Percentiles rank a stretch among this genome's conserved stretches.
Evolutionary conservation across 2,797 vertebrate genomes (phyloP).

Genomic region (Crax fasciolata): DNA sequence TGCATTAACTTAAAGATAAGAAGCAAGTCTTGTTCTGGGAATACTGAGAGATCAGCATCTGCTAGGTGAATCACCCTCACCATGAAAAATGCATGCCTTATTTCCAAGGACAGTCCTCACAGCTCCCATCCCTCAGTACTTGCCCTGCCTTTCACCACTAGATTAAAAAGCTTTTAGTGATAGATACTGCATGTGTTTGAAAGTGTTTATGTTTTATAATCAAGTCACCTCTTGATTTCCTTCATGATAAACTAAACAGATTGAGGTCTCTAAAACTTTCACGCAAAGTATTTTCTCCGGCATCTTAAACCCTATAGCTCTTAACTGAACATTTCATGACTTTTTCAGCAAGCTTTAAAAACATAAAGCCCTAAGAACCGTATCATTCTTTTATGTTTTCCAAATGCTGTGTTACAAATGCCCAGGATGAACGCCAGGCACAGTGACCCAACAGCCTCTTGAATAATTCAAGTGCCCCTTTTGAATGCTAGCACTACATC

Average conservation of each 20-base stretch:
- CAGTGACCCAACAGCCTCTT: background rate
- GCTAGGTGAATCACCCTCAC: background rate
- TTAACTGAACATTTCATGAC: background rate
- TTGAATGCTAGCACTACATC: background rate
- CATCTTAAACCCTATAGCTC: constrained; percentile 23
- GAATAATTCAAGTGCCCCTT: background rate
- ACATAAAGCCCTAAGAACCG: background rate
- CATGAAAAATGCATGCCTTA: constrained; percentile 6
- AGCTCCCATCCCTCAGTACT: background rate
- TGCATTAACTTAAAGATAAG: background rate
- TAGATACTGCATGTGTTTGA: background rate
- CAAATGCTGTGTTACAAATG: background rate
- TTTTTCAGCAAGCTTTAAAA: constrained; percentile 35
- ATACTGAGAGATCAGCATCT: background rate
- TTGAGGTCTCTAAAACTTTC: constrained; percentile 31
- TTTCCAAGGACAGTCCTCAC: constrained; percentile 42
- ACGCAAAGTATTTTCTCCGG: constrained; percentile 35
- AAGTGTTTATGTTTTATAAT: constrained; percentile 49
- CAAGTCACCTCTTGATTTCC: constrained; percentile 57
- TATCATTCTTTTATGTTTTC: background rate
- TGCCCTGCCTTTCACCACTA: constrained; percentile 5
- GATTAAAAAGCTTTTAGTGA: constrained; percentile 66
- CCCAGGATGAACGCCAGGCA: background rate
- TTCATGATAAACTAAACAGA: constrained; percentile 32
- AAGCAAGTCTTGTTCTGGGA: background rate